Base-by-base conservation (phyloP, 92 coral and sea anemone species). In the Heteractis magnifica region DNA sequence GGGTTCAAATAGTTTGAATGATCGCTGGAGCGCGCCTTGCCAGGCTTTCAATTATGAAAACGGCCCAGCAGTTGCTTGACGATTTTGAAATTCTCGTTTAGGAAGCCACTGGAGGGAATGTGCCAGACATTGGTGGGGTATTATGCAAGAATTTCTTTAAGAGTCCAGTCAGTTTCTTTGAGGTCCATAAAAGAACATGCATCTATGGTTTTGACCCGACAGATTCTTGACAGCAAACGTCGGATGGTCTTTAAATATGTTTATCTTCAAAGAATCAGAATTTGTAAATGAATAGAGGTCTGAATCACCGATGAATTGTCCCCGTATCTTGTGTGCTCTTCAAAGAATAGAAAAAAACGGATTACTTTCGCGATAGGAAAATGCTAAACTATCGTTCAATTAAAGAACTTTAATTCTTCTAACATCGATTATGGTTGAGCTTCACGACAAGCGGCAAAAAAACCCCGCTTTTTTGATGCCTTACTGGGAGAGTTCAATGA, bases 171-270 rank as follows among this genome's bases (percentile, higher is more conserved):
- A 48, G 55, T 20, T 83, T 72, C 84, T 52, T 78, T 73, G 84
- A 77, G 73, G 85, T 70, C 73, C 77, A 83, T 72, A 87, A 50
- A 70, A 49, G 77, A 81, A 81, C 56, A 68, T 51, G 68, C 51
- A 77, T 65, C 15, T 34, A 51, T 13, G 80, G 16, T 78, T 79
- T 50, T 48, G 20, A n/a, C 44, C 58, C 79, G 89, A 86, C 89
- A 80, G 65, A 34, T 75, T 21, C 75, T 65, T 94, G 95, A 91
- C 93, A 89, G 89, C 79, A 76, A 21, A 52, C 87, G 95, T 91
- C 98, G 89, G 53, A 68, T 58, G 79, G 55, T 73, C 82, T 53
- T 80, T 80, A 87, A 83, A 89, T 94, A 91, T 89, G 93, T 94
- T 87, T 91, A 85, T 87, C 85, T 49, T 84, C 51, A 48, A 60